Percentiles rank a stretch among this genome's conserved stretches.
phyloP scores from a whole-genome alignment of 2,113 vertebrate species.

The Ammodramus savannarum region DNA sequence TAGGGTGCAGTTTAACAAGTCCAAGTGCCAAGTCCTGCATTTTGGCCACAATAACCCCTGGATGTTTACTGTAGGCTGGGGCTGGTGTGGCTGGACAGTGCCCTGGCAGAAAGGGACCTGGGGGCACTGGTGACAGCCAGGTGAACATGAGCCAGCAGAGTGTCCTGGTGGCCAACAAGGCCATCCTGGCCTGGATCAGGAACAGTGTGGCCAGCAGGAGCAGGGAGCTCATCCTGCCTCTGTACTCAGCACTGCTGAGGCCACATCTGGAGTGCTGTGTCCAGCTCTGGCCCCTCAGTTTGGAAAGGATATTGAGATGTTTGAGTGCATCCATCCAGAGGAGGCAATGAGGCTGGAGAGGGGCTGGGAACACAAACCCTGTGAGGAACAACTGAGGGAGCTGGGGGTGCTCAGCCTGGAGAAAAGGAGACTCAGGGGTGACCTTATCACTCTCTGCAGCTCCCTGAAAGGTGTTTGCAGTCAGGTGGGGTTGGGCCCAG shows the following conservation, averaged over 20 bases:
- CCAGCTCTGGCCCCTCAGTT: neutral
- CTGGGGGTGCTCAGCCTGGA: neutral
- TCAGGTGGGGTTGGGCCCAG: neutral
- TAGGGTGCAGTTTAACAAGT: neutral
- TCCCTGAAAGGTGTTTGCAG: too few relatives aligned
- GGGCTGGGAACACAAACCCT: neutral
- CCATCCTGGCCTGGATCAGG: neutral
- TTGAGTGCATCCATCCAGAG: rapidly evolving
- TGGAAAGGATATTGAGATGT: rapidly evolving
- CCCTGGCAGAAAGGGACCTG: neutral
- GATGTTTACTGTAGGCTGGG: neutral
- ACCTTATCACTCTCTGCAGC: neutral
- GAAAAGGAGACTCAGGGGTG: neutral
- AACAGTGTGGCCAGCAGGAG: neutral
- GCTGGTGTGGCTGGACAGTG: neutral
- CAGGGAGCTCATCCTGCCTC: neutral
- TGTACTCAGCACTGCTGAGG: rapidly evolving
- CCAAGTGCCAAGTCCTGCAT: neutral
- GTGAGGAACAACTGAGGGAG: rapidly evolving
- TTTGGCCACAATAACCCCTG: neutral
- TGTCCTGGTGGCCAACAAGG: neutral
- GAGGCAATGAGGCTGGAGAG: neutral
- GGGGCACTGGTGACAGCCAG: rapidly evolving
- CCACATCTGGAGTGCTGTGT: neutral
- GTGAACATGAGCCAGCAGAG: neutral